Conservation (phyloP, 2,888 invertebrate species). For the Drosophila percnosoma region DNA sequence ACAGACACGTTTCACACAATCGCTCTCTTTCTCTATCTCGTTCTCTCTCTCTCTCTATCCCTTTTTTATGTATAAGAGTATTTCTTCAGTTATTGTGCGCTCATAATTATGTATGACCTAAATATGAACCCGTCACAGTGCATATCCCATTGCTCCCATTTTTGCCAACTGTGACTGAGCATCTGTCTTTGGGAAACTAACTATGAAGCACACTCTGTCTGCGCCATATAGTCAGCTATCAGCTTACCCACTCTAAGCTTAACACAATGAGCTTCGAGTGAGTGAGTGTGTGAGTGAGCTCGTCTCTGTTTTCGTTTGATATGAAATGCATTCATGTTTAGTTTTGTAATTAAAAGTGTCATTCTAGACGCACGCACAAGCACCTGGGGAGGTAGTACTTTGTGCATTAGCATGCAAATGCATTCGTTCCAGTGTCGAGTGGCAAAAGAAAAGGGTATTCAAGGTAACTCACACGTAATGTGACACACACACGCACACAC, state of each 20-base stretch:
- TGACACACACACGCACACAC: slow-evolving; percentile 9
- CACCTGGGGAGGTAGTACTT: slow-evolving; percentile 28
- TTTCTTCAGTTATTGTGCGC: background rate
- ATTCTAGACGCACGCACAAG: slow-evolving; percentile 62
- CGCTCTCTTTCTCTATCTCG: background rate
- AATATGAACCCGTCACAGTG: background rate
- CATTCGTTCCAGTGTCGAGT: slow-evolving; percentile 61
- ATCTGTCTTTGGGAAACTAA: slow-evolving; percentile 17
- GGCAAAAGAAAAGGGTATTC: slow-evolving; percentile 53
- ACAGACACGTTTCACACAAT: background rate
- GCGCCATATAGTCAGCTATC: slow-evolving; percentile 1
- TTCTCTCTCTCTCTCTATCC: background rate
- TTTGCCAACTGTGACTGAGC: slow-evolving; percentile 17
- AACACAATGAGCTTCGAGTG: background rate
- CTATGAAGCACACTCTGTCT: slow-evolving; percentile 7
- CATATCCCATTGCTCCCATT: slow-evolving; percentile 12
- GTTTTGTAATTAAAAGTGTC: slow-evolving; percentile 77
- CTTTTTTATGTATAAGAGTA: background rate
- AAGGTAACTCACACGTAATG: slow-evolving; percentile 50
- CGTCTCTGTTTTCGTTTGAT: slow-evolving; percentile 57
- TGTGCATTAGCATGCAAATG: slow-evolving; percentile 73
- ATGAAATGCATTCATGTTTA: slow-evolving; percentile 77
- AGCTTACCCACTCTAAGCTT: background rate
- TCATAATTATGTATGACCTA: slow-evolving; percentile 2
- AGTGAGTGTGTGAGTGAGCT: slow-evolving; percentile 17